Evolutionary conservation across 2,113 vertebrate species (phyloP), one percentile per base, ranked within the genome.

Genomic region (Antechinus flavipes): DNA sequence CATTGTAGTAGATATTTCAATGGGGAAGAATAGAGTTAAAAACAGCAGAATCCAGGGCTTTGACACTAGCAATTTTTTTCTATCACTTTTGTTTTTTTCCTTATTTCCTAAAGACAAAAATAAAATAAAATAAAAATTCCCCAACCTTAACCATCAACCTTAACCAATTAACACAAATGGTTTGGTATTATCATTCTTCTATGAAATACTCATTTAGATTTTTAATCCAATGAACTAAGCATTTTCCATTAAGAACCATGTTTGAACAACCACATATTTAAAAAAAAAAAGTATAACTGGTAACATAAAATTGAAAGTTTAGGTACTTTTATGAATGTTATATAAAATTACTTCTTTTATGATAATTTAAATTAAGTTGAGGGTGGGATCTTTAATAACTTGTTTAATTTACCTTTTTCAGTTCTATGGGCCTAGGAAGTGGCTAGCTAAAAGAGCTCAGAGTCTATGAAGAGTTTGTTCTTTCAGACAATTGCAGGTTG

Each of bases 351-450:
- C 42, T 93, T 91, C 10, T n/a, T 54, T 68, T 35, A 35, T 35
- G 35, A 54, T 89, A 68, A 84, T 92, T 61, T 90, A 94, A 93
- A 47, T 46, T 91, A 61, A 92, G 47, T 92, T 61, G 90, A 42
- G 42, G 1, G 91, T 93, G 89, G 89, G 30, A 91, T 0, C 16
- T 53, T 89, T 23, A 95, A 90, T 91, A 96, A 91, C 24, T 54
- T 49, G 10, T 7, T 54, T n/a, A 61, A n/a, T 0, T 89, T 89
- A 16, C 49, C 42, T 54, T 49, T 54, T 30, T 24, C 30, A 52
- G 42, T 58, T 89, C 90, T 90, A 91, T 30, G 56, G 93, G 27
- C 35, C 68, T 61, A 91, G 53, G 49, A 0, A 68, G 7, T 46
- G 23, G 24, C 50, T 56, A 61, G 47, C 58, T 91, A 89, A 47